Conservation (phyloP, 2,113 vertebrate genomes). For the Meriones unguiculatus region DNA sequence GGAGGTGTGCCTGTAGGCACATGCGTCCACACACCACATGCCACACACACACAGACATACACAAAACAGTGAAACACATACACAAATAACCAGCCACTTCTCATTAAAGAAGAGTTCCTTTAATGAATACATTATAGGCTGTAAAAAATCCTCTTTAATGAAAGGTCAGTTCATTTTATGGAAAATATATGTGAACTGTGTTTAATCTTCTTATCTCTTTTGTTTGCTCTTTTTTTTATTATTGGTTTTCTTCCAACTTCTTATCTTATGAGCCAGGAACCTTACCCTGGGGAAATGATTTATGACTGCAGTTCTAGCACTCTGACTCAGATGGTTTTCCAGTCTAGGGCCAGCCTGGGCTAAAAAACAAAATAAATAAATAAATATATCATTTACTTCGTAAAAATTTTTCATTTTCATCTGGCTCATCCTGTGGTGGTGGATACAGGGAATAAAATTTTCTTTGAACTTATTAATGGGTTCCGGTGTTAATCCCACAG, state of each 20-base stretch:
- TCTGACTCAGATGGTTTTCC: not conserved
- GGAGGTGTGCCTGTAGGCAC: not conserved
- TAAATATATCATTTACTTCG: not conserved
- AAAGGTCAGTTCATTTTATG: slow-evolving; percentile 11
- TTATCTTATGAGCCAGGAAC: not conserved
- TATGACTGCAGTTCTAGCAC: not conserved
- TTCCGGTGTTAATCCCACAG: not conserved
- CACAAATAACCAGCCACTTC: not conserved
- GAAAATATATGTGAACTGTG: not conserved
- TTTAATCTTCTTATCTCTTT: not conserved
- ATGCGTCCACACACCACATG: not conserved
- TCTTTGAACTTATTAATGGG: not conserved
- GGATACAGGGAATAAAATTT: not conserved
- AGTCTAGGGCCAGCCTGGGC: not conserved
- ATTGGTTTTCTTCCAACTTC: not conserved
- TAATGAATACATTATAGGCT: not conserved
- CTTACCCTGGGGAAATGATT: not conserved
- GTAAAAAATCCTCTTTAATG: not conserved
- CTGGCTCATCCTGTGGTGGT: not conserved
- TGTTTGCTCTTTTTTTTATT: not conserved
- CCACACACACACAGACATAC: too few relatives aligned
- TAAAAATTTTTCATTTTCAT: not conserved
- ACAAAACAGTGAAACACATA: not conserved
- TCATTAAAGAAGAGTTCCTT: not conserved
- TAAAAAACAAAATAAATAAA: not conserved